These are phyloP conservation scores for Apostichopus japonicus DNA, from an alignment of 35 echinoderm and acorn worm genomes.

Conservation along the genomic window DNA sequence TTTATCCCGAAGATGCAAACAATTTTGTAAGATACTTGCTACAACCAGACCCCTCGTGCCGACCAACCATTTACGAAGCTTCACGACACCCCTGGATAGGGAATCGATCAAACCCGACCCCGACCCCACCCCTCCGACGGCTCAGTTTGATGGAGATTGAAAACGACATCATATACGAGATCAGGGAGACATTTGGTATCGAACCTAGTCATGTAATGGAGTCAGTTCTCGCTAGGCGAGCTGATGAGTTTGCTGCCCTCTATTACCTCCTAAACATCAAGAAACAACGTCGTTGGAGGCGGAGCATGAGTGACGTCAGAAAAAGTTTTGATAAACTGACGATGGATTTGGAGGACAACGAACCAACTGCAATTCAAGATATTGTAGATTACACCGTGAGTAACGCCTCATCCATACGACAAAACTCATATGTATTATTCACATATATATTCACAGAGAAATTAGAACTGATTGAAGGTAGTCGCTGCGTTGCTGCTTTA, in stretches of 20 bases:
- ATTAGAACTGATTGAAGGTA: too few species aligned
- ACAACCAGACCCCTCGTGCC: slow-evolving; percentile 72
- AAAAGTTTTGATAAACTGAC: slow-evolving; percentile 42
- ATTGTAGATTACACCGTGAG: slow-evolving; percentile 46
- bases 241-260: slow-evolving; percentile 88
- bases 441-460: too few species aligned
- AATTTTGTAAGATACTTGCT: slow-evolving; percentile 79
- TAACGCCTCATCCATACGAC: not conserved
- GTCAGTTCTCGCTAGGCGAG: slow-evolving; percentile 66
- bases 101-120: slow-evolving; percentile 9
- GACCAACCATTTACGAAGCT: slow-evolving; percentile 71
- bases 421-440: too few species aligned
- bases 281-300: slow-evolving; percentile 48
- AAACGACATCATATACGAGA: slow-evolving; percentile 78
- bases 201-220: slow-evolving; percentile 72
- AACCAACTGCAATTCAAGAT: slow-evolving; percentile 9
- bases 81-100: slow-evolving; percentile 73
- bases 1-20: slow-evolving; percentile 72
- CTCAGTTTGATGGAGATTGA: slow-evolving; percentile 81
- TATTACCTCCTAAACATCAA: slow-evolving; percentile 76
- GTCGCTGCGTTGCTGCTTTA: too few species aligned
- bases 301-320: slow-evolving; percentile 24
- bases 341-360: slow-evolving; percentile 18
- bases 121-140: slow-evolving; percentile 34
- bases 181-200: slow-evolving; percentile 73